Conservation (phyloP, 2,797 vertebrate species). For the Prionace glauca region DNA sequence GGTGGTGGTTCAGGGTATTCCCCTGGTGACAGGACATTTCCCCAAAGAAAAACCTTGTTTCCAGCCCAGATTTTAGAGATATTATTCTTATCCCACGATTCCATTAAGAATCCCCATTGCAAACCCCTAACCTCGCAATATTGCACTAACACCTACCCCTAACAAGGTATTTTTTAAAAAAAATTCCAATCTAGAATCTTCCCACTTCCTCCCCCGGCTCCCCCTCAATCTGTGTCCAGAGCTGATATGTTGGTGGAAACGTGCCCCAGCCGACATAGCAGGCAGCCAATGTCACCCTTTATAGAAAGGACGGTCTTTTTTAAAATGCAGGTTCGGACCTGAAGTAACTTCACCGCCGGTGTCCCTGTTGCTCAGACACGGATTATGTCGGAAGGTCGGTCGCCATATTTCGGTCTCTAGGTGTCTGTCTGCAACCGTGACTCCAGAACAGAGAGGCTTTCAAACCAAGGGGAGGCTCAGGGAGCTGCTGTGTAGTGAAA, state of each 20-base stretch:
- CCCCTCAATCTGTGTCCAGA: not conserved
- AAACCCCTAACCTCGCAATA: not conserved
- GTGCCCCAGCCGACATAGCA: not conserved
- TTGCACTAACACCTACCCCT: not conserved
- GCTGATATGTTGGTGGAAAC: not conserved
- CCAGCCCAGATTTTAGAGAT: not conserved
- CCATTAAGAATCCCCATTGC: not conserved
- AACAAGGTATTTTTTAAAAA: not conserved
- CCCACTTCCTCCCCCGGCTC: not conserved
- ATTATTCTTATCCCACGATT: too few relatives aligned
- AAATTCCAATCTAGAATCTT: not conserved
- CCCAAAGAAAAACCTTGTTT: not conserved
- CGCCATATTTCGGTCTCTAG: constrained; percentile 32
- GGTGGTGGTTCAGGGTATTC: not conserved
- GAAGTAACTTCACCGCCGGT: not conserved
- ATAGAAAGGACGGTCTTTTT: not conserved
- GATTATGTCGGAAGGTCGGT: not conserved
- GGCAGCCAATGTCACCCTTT: not conserved
- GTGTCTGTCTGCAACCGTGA: constrained; percentile 18
- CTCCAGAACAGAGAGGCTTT: not conserved
- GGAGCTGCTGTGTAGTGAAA: too few relatives aligned
- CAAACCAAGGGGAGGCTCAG: not conserved
- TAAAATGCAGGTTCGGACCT: not conserved
- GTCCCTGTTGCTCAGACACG: constrained; percentile 17
- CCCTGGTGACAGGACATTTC: not conserved